Percentiles rank a stretch among this genome's conserved stretches.
phyloP scores from a whole-genome alignment of 1,140 invertebrate species.

The Drosophila equinoxialis region DNA sequence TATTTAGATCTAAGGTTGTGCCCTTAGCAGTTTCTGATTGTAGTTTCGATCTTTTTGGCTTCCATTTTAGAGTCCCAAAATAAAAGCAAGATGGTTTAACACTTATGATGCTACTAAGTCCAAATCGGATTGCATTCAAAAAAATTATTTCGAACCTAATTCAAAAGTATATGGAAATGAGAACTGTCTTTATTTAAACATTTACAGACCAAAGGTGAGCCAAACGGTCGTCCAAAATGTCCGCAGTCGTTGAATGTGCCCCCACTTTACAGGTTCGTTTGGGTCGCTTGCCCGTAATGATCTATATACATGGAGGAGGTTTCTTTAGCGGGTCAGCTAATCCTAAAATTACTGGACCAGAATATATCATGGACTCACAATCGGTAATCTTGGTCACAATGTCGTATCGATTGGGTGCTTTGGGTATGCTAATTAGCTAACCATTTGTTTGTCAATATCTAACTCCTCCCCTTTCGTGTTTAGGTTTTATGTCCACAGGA shows the following conservation, averaged over 20 bases:
- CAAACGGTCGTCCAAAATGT: neutral
- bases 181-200: conserved; percentile 86
- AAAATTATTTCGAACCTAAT: conserved; percentile 62
- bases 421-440: conserved; percentile 35
- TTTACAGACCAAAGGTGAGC: conserved; percentile 85
- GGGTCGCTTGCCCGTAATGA: conserved; percentile 79
- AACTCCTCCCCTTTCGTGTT: neutral
- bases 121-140: conserved; percentile 64
- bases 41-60: too few species aligned
- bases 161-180: conserved; percentile 78
- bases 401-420: conserved; percentile 61
- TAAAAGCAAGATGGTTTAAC: conserved; percentile 31
- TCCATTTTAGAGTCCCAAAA: conserved; percentile 62
- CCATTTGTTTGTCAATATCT: too few species aligned
- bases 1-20: too few species aligned
- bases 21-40: too few species aligned
- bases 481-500: conserved; percentile 75
- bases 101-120: conserved; percentile 51
- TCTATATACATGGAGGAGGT: conserved; percentile 82
- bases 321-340: conserved; percentile 76
- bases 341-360: conserved; percentile 71
- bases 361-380: conserved; percentile 73
- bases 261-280: neutral
- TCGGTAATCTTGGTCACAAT: conserved; percentile 65
- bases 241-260: neutral